These are phyloP conservation scores for Oegoconia quadripuncta DNA, from an alignment of 2,888 invertebrate species.

Conservation along the genomic window DNA sequence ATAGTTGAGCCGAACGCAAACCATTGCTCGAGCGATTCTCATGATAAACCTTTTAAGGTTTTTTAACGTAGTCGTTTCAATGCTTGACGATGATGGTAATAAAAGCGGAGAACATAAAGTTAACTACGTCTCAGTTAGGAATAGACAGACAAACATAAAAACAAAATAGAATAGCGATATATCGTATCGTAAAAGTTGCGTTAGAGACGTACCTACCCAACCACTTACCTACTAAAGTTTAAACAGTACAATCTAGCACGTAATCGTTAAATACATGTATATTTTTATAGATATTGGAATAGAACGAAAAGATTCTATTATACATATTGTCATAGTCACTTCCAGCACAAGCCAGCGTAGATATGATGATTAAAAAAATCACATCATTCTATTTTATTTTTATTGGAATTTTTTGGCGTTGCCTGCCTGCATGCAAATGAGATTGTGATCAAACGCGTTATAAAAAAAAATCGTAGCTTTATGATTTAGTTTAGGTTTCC, in stretches of 20 bases:
- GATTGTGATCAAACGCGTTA: no score
- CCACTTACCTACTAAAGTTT: slow-evolving; percentile 35
- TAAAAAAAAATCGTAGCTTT: no score
- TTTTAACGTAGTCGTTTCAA: slow-evolving; percentile 15
- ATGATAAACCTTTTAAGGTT: slow-evolving; percentile 12
- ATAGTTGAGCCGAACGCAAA: neutral
- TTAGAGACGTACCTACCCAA: no score
- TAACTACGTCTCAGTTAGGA: slow-evolving; percentile 28
- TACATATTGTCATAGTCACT: no score
- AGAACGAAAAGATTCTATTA: no score
- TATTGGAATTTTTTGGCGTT: no score
- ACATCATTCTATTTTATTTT: no score
- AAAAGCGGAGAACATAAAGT: slow-evolving; percentile 33
- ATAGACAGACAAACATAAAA: slow-evolving; percentile 34
- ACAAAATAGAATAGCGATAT: slow-evolving; percentile 33
- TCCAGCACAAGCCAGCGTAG: no score
- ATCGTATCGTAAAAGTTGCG: slow-evolving; percentile 43
- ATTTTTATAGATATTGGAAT: no score
- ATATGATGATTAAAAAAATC: no score
- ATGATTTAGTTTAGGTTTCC: no score
- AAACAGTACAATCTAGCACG: slow-evolving; percentile 25
- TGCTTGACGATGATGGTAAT: slow-evolving; percentile 17
- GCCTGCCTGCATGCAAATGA: no score
- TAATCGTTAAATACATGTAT: neutral
- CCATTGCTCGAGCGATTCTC: slow-evolving; percentile 4